Conservation (phyloP, 2,113 vertebrate species). For the Romanogobio albipinnatus region DNA sequence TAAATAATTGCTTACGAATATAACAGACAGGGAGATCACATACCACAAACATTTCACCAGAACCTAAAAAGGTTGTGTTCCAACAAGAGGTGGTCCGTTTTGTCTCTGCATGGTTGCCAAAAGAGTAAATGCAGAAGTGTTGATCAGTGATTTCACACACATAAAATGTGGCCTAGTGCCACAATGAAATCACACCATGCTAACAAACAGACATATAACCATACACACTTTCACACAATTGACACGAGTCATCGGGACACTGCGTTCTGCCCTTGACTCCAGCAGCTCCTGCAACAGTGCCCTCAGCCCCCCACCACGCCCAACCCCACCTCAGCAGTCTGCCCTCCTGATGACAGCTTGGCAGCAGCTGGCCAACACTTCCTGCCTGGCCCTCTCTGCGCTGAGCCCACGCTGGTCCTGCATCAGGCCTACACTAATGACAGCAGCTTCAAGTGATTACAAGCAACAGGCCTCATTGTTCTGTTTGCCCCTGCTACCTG, state of each 20-base stretch:
- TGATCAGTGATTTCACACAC: constrained; percentile 65
- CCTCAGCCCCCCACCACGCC: constrained; percentile 57
- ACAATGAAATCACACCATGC: constrained; percentile 16
- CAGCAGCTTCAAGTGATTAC: constrained; percentile 74
- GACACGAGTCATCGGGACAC: constrained; percentile 57
- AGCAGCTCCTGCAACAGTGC: constrained; percentile 62
- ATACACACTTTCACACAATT: constrained; percentile 51
- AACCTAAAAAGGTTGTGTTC: constrained; percentile 20
- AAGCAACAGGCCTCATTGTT: constrained; percentile 66
- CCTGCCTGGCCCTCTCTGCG: constrained; percentile 54
- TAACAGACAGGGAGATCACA: neutral
- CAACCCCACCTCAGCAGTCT: constrained; percentile 57
- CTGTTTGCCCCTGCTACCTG: constrained; percentile 45
- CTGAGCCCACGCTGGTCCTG: constrained; percentile 39
- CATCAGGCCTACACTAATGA: constrained; percentile 61
- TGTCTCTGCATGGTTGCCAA: constrained; percentile 47
- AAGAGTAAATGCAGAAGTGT: constrained; percentile 68
- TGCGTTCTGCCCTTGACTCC: constrained; percentile 73
- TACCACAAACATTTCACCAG: neutral
- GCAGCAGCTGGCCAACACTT: constrained; percentile 59
- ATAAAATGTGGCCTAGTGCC: constrained; percentile 18
- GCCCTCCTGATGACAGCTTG: constrained; percentile 69
- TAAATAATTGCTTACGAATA: neutral
- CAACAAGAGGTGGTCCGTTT: constrained; percentile 11
- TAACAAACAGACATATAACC: constrained; percentile 32